phyloP scores from a whole-genome alignment of 2,888 invertebrate genomes.

The Embidobia sp. region DNA sequence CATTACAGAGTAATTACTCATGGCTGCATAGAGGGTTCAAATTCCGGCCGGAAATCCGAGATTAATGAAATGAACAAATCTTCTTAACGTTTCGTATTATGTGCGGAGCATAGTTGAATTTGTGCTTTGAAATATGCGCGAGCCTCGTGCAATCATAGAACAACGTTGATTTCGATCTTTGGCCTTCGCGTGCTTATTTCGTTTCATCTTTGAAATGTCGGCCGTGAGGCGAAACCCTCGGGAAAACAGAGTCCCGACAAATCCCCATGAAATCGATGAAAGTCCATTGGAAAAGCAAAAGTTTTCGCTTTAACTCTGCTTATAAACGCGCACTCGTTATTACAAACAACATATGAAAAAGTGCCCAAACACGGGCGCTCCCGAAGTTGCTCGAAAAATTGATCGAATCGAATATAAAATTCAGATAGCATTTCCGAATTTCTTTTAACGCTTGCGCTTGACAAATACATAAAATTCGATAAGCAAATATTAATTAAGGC shows the following conservation, averaged over 20 bases:
- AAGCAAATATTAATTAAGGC: conserved; percentile 25
- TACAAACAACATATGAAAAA: conserved; percentile 42
- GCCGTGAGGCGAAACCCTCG: not conserved
- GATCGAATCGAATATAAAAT: conserved; percentile 37
- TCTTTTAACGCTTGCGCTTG: conserved; percentile 14
- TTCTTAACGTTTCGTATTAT: conserved; percentile 60
- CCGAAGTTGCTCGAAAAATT: conserved; percentile 17
- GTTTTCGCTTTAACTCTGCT: conserved; percentile 21
- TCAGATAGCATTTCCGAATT: conserved; percentile 23
- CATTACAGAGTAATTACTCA: conserved; percentile 64
- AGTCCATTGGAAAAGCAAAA: conserved; percentile 24
- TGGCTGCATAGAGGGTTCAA: conserved; percentile 60
- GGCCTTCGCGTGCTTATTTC: conserved; percentile 10
- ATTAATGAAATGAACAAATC: conserved; percentile 66
- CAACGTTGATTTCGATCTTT: conserved; percentile 42
- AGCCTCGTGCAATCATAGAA: conserved; percentile 14
- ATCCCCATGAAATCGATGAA: conserved; percentile 30
- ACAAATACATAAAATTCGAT: conserved; percentile 34
- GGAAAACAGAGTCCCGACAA: conserved; percentile 6
- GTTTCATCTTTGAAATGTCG: conserved; percentile 26
- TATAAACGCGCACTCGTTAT: conserved; percentile 36
- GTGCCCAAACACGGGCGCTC: conserved; percentile 17
- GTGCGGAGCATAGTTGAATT: conserved; percentile 42
- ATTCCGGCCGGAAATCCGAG: conserved; percentile 61
- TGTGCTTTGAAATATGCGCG: conserved; percentile 46